A percentile compares a stretch with the other conserved stretches of the same genome.
phyloP scores from a whole-genome alignment of 1,140 invertebrate species.

The Mycetomoellerius zeteki region DNA sequence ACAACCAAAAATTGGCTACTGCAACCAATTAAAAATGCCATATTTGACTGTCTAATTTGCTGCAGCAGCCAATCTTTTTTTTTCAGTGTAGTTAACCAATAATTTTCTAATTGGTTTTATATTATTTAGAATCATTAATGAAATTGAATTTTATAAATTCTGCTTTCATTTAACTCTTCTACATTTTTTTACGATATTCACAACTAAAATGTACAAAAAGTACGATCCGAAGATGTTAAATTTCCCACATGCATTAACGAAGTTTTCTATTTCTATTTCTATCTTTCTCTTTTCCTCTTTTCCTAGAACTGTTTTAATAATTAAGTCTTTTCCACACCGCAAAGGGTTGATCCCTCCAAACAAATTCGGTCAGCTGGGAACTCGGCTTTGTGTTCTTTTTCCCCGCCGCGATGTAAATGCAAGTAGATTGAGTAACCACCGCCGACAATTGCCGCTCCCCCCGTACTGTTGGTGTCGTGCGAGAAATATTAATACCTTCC shows the following conservation, averaged over 20 bases:
- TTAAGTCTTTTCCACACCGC: not conserved
- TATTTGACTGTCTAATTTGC: too few species aligned
- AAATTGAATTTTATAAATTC: not conserved
- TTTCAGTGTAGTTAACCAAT: too few species aligned
- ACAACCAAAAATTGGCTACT: too few species aligned
- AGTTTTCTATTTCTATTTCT: not conserved
- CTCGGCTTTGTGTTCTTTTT: not conserved
- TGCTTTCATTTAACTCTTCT: not conserved
- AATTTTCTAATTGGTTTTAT: not conserved
- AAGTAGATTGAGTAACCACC: conserved; percentile 47
- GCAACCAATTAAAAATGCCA: too few species aligned
- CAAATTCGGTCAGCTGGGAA: conserved; percentile 18
- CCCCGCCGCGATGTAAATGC: conserved; percentile 29
- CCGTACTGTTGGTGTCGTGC: conserved; percentile 18
- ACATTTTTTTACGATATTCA: not conserved
- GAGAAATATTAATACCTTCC: conserved; percentile 73
- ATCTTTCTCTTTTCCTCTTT: not conserved
- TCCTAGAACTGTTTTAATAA: conserved; percentile 23
- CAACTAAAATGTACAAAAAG: not conserved
- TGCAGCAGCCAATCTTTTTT: too few species aligned
- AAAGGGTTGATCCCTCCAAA: not conserved
- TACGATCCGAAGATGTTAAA: not conserved
- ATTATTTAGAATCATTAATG: not conserved
- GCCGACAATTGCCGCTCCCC: conserved; percentile 41
- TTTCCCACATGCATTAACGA: conserved; percentile 24